A percentile compares a stretch with the other conserved stretches of the same genome.
phyloP scores from a whole-genome alignment of 2,888 invertebrate genomes.

The Pachliopta kotzebuea region DNA sequence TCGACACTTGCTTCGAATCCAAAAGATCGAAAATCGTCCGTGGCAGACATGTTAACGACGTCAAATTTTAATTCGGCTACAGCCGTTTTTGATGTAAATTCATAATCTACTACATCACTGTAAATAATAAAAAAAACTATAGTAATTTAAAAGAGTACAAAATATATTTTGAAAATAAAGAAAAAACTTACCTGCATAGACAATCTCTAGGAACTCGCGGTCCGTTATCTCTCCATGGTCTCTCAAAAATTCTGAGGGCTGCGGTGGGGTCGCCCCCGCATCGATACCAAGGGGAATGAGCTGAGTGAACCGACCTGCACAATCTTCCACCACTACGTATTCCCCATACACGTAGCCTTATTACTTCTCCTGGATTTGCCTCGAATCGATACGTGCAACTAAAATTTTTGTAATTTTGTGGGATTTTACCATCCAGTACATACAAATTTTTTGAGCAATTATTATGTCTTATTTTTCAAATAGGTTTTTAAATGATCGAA shows the following conservation, averaged over 20 bases:
- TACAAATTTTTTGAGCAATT: no score
- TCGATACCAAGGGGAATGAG: conserved; percentile 85
- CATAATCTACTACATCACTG: conserved; percentile 80
- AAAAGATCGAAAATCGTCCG: conserved; percentile 91
- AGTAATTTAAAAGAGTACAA: neutral
- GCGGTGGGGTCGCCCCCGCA: conserved; percentile 87
- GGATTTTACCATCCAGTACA: neutral
- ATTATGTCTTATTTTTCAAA: neutral
- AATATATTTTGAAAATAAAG: neutral
- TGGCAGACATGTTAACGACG: conserved; percentile 90
- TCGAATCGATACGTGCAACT: conserved; percentile 94
- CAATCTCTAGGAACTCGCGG: conserved; percentile 89
- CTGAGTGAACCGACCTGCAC: conserved; percentile 81
- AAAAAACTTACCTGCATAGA: conserved; percentile 83
- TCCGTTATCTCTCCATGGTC: conserved; percentile 82
- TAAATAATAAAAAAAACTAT: conserved; percentile 31
- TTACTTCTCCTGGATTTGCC: conserved; percentile 89
- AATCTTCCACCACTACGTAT: conserved; percentile 83
- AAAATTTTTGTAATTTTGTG: conserved; percentile 33
- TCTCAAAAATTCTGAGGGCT: conserved; percentile 86
- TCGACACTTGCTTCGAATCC: conserved; percentile 93
- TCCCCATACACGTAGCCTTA: conserved; percentile 87
- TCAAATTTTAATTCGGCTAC: conserved; percentile 91
- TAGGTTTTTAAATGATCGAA: neutral
- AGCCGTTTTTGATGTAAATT: conserved; percentile 87